phyloP scores from a whole-genome alignment of 2,113 vertebrate genomes.

The Corvus cornix region DNA sequence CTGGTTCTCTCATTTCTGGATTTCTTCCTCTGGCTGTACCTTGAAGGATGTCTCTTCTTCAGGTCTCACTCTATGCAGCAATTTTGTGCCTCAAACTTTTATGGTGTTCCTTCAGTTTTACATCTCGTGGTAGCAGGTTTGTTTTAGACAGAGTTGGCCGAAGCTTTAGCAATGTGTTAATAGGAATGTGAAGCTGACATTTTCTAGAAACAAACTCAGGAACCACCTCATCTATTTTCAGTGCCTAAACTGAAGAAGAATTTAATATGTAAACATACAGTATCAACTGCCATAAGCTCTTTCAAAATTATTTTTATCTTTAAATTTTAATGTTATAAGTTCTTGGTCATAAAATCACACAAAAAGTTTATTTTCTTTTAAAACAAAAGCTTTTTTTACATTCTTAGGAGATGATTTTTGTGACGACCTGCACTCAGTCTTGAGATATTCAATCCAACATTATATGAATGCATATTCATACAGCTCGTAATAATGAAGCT shows the following conservation, averaged over 20 bases:
- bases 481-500: not conserved
- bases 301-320: not conserved
- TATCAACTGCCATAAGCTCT: not conserved
- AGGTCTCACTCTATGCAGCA: not conserved
- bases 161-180: not conserved
- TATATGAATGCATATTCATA: not conserved
- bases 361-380: not conserved
- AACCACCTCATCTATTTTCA: constrained; percentile 27
- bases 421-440: not conserved
- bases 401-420: not conserved
- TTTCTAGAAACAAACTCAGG: constrained; percentile 25
- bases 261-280: not conserved
- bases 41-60: not conserved
- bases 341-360: not conserved
- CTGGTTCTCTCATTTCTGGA: not conserved
- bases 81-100: not conserved
- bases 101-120: not conserved
- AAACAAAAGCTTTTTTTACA: constrained; percentile 9
- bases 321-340: not conserved
- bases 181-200: not conserved
- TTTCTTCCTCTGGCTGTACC: not conserved
- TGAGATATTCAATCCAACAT: not conserved
- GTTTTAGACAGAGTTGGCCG: not conserved
- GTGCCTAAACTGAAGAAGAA: not conserved
- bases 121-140: not conserved